These are phyloP conservation scores for Acanthacorydalis orientalis DNA, from an alignment of 2,888 invertebrate genomes.

Conservation along the genomic window DNA sequence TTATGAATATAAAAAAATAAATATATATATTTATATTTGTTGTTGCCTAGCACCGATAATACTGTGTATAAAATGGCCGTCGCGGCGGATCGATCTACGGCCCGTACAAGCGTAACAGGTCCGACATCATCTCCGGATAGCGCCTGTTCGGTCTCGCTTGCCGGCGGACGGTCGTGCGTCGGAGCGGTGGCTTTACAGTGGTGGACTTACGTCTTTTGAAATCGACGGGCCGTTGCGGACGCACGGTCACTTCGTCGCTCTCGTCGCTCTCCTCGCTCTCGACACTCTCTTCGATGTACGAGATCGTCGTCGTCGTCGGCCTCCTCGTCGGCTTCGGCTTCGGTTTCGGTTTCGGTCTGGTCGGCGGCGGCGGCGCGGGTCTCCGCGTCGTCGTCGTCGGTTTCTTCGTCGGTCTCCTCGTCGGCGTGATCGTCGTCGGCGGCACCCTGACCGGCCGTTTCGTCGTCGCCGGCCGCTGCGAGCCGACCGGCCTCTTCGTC, in stretches of 20 bases:
- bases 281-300: conserved; percentile 13
- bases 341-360: conserved; percentile 18
- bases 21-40: no score
- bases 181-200: no score
- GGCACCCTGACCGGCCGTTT: conserved; percentile 20
- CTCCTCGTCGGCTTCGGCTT: conserved; percentile 12
- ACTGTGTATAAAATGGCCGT: no score
- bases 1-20: no score
- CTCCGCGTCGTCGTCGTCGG: conserved; percentile 23
- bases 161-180: no score
- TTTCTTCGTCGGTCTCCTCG: conserved; percentile 16
- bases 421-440: conserved; percentile 21
- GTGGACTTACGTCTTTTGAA: conserved; percentile 24
- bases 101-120: no score
- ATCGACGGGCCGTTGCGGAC: conserved; percentile 12
- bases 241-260: conserved; percentile 15
- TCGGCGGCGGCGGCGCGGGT: conserved; percentile 21
- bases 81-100: no score
- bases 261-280: conserved; percentile 12
- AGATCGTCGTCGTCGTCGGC: conserved; percentile 14
- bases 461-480: conserved; percentile 13
- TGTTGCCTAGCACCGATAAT: no score
- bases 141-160: no score
- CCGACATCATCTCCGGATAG: no score
- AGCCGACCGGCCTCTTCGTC: conserved; percentile 22